phyloP scores from a whole-genome alignment of 1,140 invertebrate species.

The Onthophagus taurus region DNA sequence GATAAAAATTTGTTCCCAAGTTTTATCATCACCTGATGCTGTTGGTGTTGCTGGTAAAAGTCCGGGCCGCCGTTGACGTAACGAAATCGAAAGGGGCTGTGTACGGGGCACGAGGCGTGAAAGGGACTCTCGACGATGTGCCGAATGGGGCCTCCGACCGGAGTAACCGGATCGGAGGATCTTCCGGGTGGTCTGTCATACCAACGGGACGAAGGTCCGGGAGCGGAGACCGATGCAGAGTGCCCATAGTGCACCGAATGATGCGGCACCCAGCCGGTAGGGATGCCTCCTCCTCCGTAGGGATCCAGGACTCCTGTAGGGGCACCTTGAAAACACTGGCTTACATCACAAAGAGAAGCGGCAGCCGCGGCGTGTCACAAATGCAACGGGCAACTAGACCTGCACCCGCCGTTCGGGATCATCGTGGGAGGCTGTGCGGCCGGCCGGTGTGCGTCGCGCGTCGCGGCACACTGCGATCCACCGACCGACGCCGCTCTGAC shows the following conservation, averaged over 20 bases:
- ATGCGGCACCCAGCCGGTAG: constrained; percentile 30
- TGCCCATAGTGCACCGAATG: constrained; percentile 22
- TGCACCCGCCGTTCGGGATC: not conserved
- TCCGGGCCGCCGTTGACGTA: constrained; percentile 47
- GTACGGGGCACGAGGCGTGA: constrained; percentile 49
- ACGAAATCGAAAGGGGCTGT: constrained; percentile 53
- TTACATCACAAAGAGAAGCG: too few relatives aligned
- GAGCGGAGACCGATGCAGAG: too few relatives aligned
- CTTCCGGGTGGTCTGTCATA: constrained; percentile 32
- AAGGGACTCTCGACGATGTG: constrained; percentile 28
- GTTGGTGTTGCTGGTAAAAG: constrained; percentile 38
- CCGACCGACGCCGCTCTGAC: too few relatives aligned
- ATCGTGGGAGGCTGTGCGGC: not conserved
- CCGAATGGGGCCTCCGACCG: constrained; percentile 26
- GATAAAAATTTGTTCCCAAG: too few relatives aligned
- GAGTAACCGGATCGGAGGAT: constrained; percentile 35
- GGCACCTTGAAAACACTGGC: constrained; percentile 6
- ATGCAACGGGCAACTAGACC: too few relatives aligned
- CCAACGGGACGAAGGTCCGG: constrained; percentile 27
- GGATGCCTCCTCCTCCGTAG: constrained; percentile 22
- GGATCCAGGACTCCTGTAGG: constrained; percentile 32
- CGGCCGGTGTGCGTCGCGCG: too few relatives aligned
- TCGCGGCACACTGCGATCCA: too few relatives aligned
- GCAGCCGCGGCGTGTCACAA: too few relatives aligned
- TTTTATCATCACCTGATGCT: constrained; percentile 44